A percentile compares a stretch with the other conserved stretches of the same genome.
phyloP scores from a whole-genome alignment of 2,888 invertebrate species.

The Drosophila differens region DNA sequence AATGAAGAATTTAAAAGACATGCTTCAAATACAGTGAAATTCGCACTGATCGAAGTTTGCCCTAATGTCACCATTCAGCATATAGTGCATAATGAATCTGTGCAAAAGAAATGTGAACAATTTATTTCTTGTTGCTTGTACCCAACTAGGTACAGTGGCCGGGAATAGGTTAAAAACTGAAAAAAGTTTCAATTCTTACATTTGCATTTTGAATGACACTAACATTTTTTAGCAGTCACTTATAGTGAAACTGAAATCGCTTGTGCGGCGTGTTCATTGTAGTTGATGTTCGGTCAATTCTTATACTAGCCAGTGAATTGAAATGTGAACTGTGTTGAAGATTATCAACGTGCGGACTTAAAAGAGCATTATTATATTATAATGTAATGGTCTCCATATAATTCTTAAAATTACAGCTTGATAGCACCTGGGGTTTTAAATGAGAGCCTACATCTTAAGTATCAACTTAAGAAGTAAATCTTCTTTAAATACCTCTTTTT shows the following conservation, averaged over 20 bases:
- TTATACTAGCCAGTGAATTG: not conserved
- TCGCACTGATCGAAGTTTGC: not conserved
- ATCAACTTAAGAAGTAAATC: not conserved
- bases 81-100: not conserved
- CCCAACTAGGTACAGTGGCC: not conserved
- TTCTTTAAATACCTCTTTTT: not conserved
- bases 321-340: not conserved
- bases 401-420: not conserved
- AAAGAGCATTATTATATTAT: not conserved
- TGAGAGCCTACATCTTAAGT: not conserved
- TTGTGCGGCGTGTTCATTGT: not conserved
- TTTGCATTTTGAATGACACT: not conserved
- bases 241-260: not conserved
- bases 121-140: not conserved
- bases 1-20: too few species aligned
- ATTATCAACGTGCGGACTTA: not conserved
- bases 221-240: not conserved
- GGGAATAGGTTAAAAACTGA: not conserved
- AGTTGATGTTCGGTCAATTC: not conserved
- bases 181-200: not conserved
- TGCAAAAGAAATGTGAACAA: not conserved
- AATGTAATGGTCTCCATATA: too few species aligned
- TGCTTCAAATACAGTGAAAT: not conserved
- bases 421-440: not conserved
- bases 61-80: too few species aligned